These are phyloP conservation scores for Rhagoletis zephyria DNA, from an alignment of 1,140 invertebrate species.

Conservation along the genomic window DNA sequence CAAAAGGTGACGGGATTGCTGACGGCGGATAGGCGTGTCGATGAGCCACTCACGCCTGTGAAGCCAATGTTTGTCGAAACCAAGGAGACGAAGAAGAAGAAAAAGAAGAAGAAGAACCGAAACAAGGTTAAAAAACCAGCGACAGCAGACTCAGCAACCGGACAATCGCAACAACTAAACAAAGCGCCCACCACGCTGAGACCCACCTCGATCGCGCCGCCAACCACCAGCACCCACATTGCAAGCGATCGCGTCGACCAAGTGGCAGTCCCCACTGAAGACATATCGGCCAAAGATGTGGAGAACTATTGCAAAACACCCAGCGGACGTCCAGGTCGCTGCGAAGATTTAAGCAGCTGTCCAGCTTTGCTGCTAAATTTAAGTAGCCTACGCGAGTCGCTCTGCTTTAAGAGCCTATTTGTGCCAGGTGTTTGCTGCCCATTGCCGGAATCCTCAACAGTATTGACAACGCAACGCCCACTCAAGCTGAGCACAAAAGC, in stretches of 20 bases:
- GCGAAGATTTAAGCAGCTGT: constrained; percentile 90
- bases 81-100: constrained; percentile 70
- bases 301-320: constrained; percentile 83
- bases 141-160: constrained; percentile 50
- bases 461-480: constrained; percentile 70
- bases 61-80: constrained; percentile 70
- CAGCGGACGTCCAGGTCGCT: constrained; percentile 83
- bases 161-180: constrained; percentile 61
- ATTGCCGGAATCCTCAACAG: constrained; percentile 69
- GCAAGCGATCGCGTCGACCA: constrained; percentile 61
- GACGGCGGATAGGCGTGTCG: constrained; percentile 67
- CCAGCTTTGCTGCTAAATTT: constrained; percentile 89
- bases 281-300: constrained; percentile 68
- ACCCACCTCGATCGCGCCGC: constrained; percentile 58
- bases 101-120: constrained; percentile 73
- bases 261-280: constrained; percentile 62
- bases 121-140: constrained; percentile 67
- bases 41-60: constrained; percentile 62
- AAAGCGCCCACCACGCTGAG: constrained; percentile 67
- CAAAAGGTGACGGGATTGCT: constrained; percentile 77
- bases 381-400: constrained; percentile 84
- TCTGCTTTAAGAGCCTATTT: constrained; percentile 93
- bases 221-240: constrained; percentile 55
- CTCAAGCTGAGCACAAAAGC: constrained; percentile 73
- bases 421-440: constrained; percentile 94